Conservation (phyloP, 2,113 vertebrate genomes). For the Tamias sibiricus region DNA sequence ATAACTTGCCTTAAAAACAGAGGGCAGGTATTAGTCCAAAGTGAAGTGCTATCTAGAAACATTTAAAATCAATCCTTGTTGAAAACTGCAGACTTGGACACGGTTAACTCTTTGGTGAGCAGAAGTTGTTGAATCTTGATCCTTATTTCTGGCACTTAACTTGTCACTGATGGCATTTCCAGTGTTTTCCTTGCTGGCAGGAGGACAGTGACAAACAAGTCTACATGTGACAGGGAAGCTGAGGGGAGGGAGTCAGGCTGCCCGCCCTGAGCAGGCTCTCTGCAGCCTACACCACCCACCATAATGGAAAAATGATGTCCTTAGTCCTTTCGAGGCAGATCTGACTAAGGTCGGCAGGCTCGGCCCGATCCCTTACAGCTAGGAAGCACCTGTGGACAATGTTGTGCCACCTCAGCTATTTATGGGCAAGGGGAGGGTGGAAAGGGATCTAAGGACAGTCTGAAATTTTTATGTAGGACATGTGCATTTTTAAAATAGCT, state of each 20-base stretch:
- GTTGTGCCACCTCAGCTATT: neutral
- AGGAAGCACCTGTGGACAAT: neutral
- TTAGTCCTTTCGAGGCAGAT: conserved; percentile 35
- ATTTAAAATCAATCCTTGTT: conserved; percentile 81
- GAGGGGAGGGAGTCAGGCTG: conserved; percentile 46
- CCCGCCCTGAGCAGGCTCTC: neutral
- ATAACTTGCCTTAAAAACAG: neutral
- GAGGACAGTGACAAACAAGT: conserved; percentile 72
- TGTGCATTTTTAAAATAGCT: conserved; percentile 31
- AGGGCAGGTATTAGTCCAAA: neutral
- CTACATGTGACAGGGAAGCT: conserved; percentile 57
- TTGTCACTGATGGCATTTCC: neutral
- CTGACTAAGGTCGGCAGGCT: conserved; percentile 41
- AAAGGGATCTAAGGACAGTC: neutral
- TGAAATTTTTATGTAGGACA: neutral
- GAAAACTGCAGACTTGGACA: conserved; percentile 74
- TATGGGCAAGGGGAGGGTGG: neutral
- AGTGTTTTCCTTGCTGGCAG: conserved; percentile 76
- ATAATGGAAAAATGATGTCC: conserved; percentile 39
- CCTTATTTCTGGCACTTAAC: conserved; percentile 32
- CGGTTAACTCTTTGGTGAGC: neutral
- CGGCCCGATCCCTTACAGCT: neutral
- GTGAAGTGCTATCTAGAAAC: conserved; percentile 76
- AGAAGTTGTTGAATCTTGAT: neutral
- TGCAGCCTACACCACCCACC: neutral